These are phyloP conservation scores for Cyanoderma ruficeps DNA, from an alignment of 2,113 vertebrate species.

Conservation along the genomic window DNA sequence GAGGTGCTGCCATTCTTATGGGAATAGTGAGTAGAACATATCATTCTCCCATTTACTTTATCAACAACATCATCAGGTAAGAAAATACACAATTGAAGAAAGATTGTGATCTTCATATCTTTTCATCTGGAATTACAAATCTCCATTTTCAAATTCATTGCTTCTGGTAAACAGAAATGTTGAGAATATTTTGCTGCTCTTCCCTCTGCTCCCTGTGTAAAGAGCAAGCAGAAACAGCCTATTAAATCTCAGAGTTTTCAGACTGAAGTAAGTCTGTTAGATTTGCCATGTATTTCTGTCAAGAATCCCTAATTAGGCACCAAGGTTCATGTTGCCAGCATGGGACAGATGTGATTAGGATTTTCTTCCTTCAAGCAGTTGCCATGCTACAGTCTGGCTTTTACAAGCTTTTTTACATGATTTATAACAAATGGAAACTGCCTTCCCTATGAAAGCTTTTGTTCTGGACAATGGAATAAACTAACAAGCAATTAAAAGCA, in stretches of 20 bases:
- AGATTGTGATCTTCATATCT: neutral
- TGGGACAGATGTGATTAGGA: neutral
- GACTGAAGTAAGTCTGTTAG: neutral
- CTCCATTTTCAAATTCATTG: neutral
- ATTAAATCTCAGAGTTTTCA: neutral
- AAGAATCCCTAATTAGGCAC: neutral
- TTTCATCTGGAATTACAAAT: neutral
- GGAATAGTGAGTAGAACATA: neutral
- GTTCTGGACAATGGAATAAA: neutral
- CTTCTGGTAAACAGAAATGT: neutral
- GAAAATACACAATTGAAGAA: neutral
- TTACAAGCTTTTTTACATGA: neutral
- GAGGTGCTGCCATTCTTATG: neutral
- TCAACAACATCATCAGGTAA: neutral
- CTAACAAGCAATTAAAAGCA: neutral
- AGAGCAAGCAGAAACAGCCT: neutral
- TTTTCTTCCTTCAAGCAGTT: neutral
- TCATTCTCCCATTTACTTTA: neutral
- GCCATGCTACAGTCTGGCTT: neutral
- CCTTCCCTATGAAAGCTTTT: neutral
- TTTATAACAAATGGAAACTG: neutral
- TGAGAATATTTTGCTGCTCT: neutral
- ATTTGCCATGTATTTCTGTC: neutral
- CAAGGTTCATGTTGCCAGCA: neutral
- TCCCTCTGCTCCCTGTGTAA: neutral